Conservation (phyloP, 1,140 invertebrate species). For the Triops cancriformis region DNA sequence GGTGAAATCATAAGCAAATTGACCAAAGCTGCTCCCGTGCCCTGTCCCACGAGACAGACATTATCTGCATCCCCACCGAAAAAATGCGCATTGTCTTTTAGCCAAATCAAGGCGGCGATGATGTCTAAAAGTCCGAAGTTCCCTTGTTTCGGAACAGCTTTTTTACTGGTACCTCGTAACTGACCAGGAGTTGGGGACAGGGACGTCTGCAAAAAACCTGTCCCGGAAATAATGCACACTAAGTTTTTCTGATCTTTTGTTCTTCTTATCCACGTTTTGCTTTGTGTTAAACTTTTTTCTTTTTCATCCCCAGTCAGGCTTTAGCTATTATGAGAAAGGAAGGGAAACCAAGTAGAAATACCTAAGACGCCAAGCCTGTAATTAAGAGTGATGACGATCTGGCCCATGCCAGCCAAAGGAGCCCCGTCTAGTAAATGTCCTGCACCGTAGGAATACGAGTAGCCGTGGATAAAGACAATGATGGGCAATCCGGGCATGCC, state of each 20-base stretch:
- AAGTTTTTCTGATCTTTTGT: neutral
- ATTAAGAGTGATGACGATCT: constrained; percentile 92
- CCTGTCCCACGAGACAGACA: constrained; percentile 41
- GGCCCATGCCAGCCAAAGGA: constrained; percentile 78
- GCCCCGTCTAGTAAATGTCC: constrained; percentile 92
- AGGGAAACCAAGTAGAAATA: constrained; percentile 40
- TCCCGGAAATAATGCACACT: neutral
- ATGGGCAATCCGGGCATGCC: constrained; percentile 65
- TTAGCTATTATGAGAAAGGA: neutral
- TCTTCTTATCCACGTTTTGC: neutral
- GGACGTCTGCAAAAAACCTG: constrained; percentile 26
- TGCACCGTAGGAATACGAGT: constrained; percentile 89
- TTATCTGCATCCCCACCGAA: constrained; percentile 40
- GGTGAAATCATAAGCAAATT: constrained; percentile 34
- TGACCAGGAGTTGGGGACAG: constrained; percentile 21
- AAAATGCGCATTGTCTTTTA: constrained; percentile 37
- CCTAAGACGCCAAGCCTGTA: constrained; percentile 92
- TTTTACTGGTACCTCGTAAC: constrained; percentile 17
- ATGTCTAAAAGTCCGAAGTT: constrained; percentile 41
- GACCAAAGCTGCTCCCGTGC: constrained; percentile 35
- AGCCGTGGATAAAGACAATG: constrained; percentile 87
- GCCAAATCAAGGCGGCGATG: constrained; percentile 39
- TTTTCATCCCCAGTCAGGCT: neutral
- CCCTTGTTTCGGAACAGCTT: constrained; percentile 30
- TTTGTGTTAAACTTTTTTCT: neutral